These are phyloP conservation scores for Drosophila suboccidentalis DNA, from an alignment of 2,888 invertebrate species.

Conservation along the genomic window DNA sequence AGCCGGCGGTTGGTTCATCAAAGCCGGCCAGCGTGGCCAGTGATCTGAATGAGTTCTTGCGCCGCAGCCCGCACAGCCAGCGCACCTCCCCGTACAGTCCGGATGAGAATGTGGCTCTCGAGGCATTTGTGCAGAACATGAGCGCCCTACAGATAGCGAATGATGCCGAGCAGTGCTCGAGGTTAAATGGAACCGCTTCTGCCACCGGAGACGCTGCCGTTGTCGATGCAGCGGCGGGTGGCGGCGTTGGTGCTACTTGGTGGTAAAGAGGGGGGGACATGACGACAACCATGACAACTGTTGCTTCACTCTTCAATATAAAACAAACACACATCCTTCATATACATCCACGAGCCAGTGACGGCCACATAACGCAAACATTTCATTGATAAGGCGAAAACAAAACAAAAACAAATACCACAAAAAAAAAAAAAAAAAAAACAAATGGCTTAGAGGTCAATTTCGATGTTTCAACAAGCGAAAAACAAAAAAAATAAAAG, in stretches of 20 bases:
- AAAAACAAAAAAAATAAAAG: slow-evolving; percentile 52
- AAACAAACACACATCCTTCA: slow-evolving; percentile 54
- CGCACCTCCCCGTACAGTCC: slow-evolving; percentile 83
- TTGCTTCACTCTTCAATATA: slow-evolving; percentile 41
- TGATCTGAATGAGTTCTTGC: slow-evolving; percentile 91
- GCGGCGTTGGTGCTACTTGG: slow-evolving; percentile 65
- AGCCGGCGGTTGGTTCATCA: slow-evolving; percentile 88
- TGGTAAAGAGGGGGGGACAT: slow-evolving; percentile 54
- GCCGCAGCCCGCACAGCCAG: slow-evolving; percentile 75
- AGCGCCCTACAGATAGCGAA: slow-evolving; percentile 79
- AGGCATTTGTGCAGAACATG: slow-evolving; percentile 84
- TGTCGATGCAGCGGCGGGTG: slow-evolving; percentile 45
- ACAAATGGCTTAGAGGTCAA: slow-evolving; percentile 76
- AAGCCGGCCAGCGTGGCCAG: slow-evolving; percentile 87
- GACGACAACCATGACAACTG: slow-evolving; percentile 60
- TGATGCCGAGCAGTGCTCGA: slow-evolving; percentile 82
- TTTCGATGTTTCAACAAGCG: slow-evolving; percentile 73
- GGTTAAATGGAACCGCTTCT: slow-evolving; percentile 71
- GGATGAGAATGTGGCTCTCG: slow-evolving; percentile 81
- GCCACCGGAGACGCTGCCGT: slow-evolving; percentile 54
- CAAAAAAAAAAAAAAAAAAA: slow-evolving; percentile 37
- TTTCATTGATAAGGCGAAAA: slow-evolving; percentile 65
- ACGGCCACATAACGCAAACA: slow-evolving; percentile 64
- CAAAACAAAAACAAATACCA: slow-evolving; percentile 28
- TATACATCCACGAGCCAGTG: slow-evolving; percentile 51